phyloP scores from a whole-genome alignment of 2,888 invertebrate genomes.

The Eupithecia dodoneata region DNA sequence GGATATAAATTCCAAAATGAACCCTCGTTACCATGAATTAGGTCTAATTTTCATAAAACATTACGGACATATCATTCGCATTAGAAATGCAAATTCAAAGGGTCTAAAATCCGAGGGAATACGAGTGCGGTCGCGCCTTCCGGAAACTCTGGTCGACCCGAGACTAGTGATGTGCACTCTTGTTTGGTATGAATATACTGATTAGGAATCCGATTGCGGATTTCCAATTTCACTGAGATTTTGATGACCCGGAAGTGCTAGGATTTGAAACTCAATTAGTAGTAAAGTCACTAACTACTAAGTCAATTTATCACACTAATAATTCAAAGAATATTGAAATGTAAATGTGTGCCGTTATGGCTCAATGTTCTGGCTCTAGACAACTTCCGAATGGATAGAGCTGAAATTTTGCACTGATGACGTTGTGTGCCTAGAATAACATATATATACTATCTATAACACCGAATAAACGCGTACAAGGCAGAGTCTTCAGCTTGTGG shows the following conservation, averaged over 20 bases:
- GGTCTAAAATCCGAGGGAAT: neutral
- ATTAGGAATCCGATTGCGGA: neutral
- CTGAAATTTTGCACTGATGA: too few relatives aligned
- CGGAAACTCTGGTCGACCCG: neutral
- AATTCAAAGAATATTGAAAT: too few relatives aligned
- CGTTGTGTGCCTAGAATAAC: too few relatives aligned
- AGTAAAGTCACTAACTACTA: neutral
- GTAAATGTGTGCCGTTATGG: too few relatives aligned
- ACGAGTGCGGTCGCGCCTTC: neutral
- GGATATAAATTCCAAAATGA: conserved; percentile 9
- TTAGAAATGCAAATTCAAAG: conserved; percentile 25
- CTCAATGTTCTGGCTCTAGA: too few relatives aligned
- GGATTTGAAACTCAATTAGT: neutral
- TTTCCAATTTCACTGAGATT: neutral
- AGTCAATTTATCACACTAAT: neutral
- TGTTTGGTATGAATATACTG: conserved; percentile 9
- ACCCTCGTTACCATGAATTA: conserved; percentile 8
- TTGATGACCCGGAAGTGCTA: neutral
- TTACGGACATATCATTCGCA: conserved; percentile 18
- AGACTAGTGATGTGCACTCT: neutral
- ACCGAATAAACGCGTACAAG: too few relatives aligned
- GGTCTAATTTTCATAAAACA: conserved; percentile 21
- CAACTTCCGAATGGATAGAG: too few relatives aligned
- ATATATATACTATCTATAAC: too few relatives aligned
- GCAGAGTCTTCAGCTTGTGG: neutral